phyloP scores from a whole-genome alignment of 2,113 vertebrate genomes.

The Butastur rufipennis region DNA sequence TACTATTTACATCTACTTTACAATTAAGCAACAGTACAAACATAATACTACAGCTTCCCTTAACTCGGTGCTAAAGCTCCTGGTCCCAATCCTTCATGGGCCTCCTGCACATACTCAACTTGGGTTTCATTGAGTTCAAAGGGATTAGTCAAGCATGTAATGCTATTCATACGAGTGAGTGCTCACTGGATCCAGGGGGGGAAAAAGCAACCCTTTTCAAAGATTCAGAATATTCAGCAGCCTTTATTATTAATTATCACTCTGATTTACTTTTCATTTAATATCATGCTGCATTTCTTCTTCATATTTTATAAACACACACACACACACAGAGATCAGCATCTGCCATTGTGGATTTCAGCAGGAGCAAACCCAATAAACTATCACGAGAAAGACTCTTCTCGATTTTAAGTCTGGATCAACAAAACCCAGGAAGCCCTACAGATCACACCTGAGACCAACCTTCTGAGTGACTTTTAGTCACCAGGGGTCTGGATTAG shows the following conservation, averaged over 20 bases:
- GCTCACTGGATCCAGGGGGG: slow-evolving; percentile 4
- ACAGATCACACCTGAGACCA: neutral
- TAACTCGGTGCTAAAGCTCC: neutral
- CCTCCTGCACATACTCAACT: neutral
- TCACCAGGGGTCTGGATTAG: neutral
- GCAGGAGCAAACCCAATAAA: neutral
- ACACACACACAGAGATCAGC: neutral
- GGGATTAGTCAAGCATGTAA: slow-evolving; percentile 39
- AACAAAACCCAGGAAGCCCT: neutral
- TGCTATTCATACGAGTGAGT: slow-evolving; percentile 51
- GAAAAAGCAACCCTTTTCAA: neutral
- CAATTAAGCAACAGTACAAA: slow-evolving; percentile 41
- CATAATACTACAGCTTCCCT: neutral
- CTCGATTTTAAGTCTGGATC: neutral
- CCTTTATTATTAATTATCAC: slow-evolving; percentile 37
- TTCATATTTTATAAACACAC: neutral
- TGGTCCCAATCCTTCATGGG: neutral
- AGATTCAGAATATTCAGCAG: slow-evolving; percentile 21
- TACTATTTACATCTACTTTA: slow-evolving; percentile 27
- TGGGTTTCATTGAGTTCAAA: slow-evolving; percentile 52
- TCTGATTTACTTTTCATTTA: slow-evolving; percentile 35
- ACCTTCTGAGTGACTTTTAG: neutral
- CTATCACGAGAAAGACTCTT: neutral
- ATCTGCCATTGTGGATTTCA: neutral
- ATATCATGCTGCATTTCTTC: neutral